Conservation (phyloP, 2,888 invertebrate genomes). For the Acanthosepion esculentum region DNA sequence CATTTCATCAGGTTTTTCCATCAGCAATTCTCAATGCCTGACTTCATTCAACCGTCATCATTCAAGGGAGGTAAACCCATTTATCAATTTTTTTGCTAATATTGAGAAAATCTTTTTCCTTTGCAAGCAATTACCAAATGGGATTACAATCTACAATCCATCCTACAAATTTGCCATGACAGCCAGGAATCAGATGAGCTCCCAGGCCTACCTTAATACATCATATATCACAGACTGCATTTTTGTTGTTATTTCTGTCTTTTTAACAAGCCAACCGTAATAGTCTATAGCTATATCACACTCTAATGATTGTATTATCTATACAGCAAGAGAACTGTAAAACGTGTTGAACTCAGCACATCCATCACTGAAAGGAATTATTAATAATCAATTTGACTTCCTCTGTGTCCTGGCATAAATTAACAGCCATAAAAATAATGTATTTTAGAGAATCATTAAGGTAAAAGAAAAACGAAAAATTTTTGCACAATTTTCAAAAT, state of each 20-base stretch:
- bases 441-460: neutral
- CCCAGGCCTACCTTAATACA: neutral
- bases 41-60: neutral
- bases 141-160: slow-evolving; percentile 33
- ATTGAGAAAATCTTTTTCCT: neutral
- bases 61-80: slow-evolving; percentile 1
- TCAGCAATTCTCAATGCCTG: neutral
- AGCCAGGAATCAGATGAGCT: neutral
- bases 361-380: neutral
- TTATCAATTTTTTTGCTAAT: slow-evolving; percentile 8
- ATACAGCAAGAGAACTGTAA: neutral
- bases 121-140: slow-evolving; percentile 23
- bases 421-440: neutral
- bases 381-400: neutral
- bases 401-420: neutral
- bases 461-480: no score
- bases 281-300: neutral
- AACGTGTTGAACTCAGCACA: neutral
- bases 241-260: neutral
- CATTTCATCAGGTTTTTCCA: neutral
- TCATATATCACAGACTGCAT: neutral
- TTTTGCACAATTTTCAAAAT: no score
- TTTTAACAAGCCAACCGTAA: neutral
- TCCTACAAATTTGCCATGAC: neutral
- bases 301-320: slow-evolving; percentile 9